These are phyloP conservation scores for Cairina moschata DNA, from an alignment of 2,113 vertebrate species.

Conservation along the genomic window DNA sequence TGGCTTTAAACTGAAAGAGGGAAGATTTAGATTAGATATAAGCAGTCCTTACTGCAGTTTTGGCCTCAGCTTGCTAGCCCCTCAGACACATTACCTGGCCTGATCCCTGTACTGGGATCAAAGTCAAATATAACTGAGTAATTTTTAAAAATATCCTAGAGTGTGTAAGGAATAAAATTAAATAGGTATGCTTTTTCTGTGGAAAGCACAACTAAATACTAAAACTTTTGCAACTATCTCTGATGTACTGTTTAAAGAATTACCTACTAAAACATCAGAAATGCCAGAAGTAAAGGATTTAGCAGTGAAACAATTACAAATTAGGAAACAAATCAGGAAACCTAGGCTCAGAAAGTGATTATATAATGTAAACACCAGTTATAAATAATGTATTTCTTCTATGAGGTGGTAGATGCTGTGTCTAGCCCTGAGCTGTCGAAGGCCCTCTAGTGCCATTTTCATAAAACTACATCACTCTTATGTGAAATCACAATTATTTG, in stretches of 20 bases:
- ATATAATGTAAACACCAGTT: not conserved
- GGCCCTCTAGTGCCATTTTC: slow-evolving; percentile 3
- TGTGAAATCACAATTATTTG: not conserved
- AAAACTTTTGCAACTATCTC: not conserved
- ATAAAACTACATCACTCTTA: not conserved
- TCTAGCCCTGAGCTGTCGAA: not conserved
- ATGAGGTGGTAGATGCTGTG: too few relatives aligned
- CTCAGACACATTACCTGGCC: not conserved
- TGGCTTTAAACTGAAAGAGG: too few relatives aligned
- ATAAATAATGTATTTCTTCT: not conserved
- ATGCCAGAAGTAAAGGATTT: not conserved
- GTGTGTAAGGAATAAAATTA: not conserved
- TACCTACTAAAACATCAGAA: not conserved
- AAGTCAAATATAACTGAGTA: not conserved
- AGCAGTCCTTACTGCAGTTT: not conserved
- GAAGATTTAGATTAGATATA: too few relatives aligned
- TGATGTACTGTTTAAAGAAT: not conserved
- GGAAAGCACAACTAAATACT: not conserved
- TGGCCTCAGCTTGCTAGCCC: not conserved
- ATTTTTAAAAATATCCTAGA: not conserved
- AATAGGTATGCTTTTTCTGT: not conserved
- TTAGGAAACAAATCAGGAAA: not conserved
- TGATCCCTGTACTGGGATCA: not conserved
- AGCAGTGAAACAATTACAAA: not conserved
- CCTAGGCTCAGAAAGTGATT: not conserved